Evolutionary conservation across 2,113 vertebrate genomes (phyloP), one percentile per base, ranked within the genome.

Genomic region (Podilymbus podiceps): DNA sequence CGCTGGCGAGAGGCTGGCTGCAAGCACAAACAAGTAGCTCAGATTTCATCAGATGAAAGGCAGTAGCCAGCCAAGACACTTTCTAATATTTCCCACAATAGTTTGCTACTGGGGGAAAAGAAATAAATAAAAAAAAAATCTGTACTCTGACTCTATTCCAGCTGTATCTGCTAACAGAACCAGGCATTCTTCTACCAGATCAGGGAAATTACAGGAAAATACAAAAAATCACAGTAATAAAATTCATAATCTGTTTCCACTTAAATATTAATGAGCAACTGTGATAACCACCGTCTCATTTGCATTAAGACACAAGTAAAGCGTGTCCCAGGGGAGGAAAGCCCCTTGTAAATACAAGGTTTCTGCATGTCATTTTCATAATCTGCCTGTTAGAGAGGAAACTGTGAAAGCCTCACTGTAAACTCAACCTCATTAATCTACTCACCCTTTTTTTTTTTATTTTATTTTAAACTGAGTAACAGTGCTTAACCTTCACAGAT

Each of bases 21-120:
- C 59, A 40, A 46, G 35, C 85, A 97, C 88, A 93, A 92, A 94
- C 92, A 83, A 83, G 92, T 3, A 81, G 76, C 72, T 93, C 86
- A 46, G 44, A 90, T 81, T 93, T 86, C 93, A 92, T 12, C 83
- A 75, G 85, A 87, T 19, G 24, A 60, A 81, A 71, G 15, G 64
- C 83, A 68, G 21, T 8, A 46, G 50, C 71, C 64, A 64, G 60
- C 42, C 73, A 89, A 63, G 62, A 63, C 13, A 52, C 15, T 38
- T 60, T 69, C 53, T 40, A 90, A 56, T 77, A 93, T 77, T 74
- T 84, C 52, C 82, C 44, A 63, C 50, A 71, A 27, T 76, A 25
- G 78, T 52, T 68, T 81, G 27, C 53, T 73, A 6, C 33, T 42
- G 38, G 23, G 17, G 4, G 17, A 5, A 5, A 4, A 27, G 17